Evolutionary conservation across 2,113 vertebrate genomes (phyloP).

Genomic region (Pterocles gutturalis): DNA sequence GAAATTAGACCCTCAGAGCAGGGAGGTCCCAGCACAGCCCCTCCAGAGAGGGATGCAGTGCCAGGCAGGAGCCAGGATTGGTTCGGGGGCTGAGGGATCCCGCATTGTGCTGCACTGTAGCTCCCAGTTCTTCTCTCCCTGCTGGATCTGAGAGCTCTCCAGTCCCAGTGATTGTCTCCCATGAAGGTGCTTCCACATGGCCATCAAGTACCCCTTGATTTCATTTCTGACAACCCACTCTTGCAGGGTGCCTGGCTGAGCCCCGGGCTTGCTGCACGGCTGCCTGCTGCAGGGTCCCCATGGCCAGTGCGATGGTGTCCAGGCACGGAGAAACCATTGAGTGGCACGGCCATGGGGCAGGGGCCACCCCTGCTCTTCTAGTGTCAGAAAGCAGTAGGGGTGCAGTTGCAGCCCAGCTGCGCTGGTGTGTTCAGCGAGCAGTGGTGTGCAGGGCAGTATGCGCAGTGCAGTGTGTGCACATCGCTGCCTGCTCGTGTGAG

Average conservation of each 20-base stretch:
- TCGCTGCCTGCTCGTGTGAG: rapidly evolving
- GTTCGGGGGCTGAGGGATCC: background rate
- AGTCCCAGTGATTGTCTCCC: background rate
- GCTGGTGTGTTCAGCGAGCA: background rate
- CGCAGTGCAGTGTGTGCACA: rapidly evolving
- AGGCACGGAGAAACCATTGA: background rate
- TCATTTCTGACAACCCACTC: background rate
- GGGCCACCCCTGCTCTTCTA: background rate
- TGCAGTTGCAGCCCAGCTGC: rapidly evolving
- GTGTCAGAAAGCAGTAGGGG: background rate
- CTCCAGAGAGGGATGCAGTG: background rate
- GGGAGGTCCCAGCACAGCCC: background rate
- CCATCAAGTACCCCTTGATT: background rate
- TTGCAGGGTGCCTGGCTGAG: background rate
- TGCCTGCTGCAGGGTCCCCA: background rate
- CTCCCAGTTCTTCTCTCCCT: background rate
- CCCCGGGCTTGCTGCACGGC: rapidly evolving
- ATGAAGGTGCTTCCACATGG: background rate
- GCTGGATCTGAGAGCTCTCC: background rate
- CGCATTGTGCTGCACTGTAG: rapidly evolving
- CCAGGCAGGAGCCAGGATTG: background rate
- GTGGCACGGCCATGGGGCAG: background rate
- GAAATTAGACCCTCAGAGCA: slow-evolving; percentile 32
- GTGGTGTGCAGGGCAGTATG: rapidly evolving
- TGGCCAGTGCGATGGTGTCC: rapidly evolving